A percentile compares a stretch with the other conserved stretches of the same genome.
Evolutionary conservation across 2,113 vertebrate genomes (phyloP).

Genomic region (Pedetes capensis): DNA sequence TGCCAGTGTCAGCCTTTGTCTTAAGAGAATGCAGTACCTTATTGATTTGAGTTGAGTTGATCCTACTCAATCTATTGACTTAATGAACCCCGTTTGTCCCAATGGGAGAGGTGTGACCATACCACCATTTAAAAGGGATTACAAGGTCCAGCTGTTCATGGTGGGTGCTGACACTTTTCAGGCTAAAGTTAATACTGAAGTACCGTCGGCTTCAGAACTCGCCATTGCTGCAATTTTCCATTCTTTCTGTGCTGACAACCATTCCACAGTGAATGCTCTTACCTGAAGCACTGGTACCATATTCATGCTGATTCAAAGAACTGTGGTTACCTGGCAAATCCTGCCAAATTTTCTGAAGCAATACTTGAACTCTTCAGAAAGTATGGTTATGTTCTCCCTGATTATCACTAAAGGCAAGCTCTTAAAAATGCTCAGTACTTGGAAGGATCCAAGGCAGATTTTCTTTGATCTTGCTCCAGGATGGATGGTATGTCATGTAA

Average conservation of each 20-base stretch:
- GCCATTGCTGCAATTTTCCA: conserved; percentile 90
- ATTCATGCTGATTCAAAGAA: conserved; percentile 89
- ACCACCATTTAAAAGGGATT: conserved; percentile 93
- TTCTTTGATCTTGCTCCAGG: conserved; percentile 98
- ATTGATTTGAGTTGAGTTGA: conserved; percentile 96
- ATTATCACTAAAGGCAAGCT: conserved; percentile 93
- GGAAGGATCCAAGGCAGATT: conserved; percentile 95
- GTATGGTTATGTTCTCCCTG: conserved; percentile 94
- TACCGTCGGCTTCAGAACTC: conserved; percentile 93
- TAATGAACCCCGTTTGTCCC: conserved; percentile 94
- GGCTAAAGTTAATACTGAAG: conserved; percentile 97
- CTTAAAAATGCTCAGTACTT: conserved; percentile 90
- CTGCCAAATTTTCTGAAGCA: conserved; percentile 86
- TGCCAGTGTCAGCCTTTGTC: conserved; percentile 92
- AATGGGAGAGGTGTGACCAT: conserved; percentile 92
- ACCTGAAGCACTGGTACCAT: conserved; percentile 89
- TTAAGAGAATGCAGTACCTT: conserved; percentile 94
- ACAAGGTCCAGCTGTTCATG: conserved; percentile 94
- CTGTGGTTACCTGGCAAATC: conserved; percentile 94
- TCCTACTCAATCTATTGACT: conserved; percentile 91
- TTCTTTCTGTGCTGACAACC: conserved; percentile 93
- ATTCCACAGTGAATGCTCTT: conserved; percentile 96
- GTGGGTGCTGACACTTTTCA: conserved; percentile 93
- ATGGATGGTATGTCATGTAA: conserved; percentile 96
- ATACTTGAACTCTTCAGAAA: conserved; percentile 91